Evolutionary conservation across 2,113 vertebrate genomes (phyloP), one percentile per base, ranked within the genome.

Genomic region (Callopanchax toddi): DNA sequence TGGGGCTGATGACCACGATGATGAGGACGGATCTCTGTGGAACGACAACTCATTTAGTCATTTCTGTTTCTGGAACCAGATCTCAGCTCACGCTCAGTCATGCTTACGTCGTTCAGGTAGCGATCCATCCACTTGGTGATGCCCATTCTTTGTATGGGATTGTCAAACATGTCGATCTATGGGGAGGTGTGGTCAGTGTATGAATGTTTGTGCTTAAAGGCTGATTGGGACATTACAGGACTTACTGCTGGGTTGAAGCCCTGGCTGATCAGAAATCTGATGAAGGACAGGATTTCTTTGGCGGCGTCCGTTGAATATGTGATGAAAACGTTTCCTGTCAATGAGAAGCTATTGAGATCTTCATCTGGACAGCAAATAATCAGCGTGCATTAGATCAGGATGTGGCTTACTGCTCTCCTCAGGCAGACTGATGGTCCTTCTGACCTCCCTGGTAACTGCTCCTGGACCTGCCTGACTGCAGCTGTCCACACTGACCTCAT

Each of bases 41-140:
- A 42, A 57, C 0, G 6, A 46, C 11, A 74, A 23, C 7, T 13
- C 0, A 2, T 22, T 76, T 20, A 74, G 26, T 2, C 23, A 53
- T n/a, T 39, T 6, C 2, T 44, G 42, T 20, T 11, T 11, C 7
- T 11, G 42, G 1, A 8, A 44, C n/a, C 3, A 8, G 9, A n/a
- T 7, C 17, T 18, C n/a, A 11, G 42, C n/a, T 44, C 8, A 20
- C 8, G 20, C 42, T 26, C 5, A 1, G 15, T 43, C 11, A 44
- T 15, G 62, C 95, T 93, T 92, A 98, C 97, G 86, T 99, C 93
- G 76, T 94, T 93, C 78, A 99, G 85, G 80, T 91, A 96, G 59
- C 93, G 88, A 82, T 98, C 97, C 96, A 96, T 98, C 96, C 96
- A 99, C 61, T 94, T 96, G 74, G 93, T 96, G 84, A 96, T 94